Evolutionary conservation across 2,888 invertebrate genomes (phyloP).

Genomic region (Brachycybe producta): DNA sequence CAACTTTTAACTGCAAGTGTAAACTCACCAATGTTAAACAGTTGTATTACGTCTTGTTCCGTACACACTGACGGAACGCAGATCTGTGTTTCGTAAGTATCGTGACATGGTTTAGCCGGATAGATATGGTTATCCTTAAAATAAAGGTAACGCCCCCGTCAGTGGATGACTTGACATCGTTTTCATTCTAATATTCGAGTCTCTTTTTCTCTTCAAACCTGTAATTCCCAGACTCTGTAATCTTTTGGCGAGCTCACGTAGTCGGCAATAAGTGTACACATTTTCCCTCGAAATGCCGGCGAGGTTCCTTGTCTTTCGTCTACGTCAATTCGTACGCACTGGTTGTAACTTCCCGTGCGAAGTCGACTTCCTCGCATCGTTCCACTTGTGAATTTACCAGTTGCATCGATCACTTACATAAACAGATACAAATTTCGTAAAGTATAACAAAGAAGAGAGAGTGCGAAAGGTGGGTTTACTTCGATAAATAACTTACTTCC

Average conservation of each 20-base stretch:
- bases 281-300: too few species aligned
- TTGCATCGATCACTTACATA: constrained; percentile 14
- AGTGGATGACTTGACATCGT: too few species aligned
- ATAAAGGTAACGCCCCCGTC: too few species aligned
- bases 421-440: too few species aligned
- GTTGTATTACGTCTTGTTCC: not conserved
- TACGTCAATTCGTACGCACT: not conserved
- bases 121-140: constrained; percentile 7
- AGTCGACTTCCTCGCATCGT: constrained; percentile 5
- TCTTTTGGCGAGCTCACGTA: not conserved
- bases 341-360: constrained; percentile 8
- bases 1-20: too few species aligned
- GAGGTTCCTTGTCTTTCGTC: too few species aligned
- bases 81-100: not conserved
- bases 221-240: not conserved
- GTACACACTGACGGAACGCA: constrained; percentile 12
- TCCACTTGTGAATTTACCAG: constrained; percentile 8
- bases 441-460: too few species aligned
- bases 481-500: too few species aligned
- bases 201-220: not conserved
- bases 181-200: too few species aligned
- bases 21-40: constrained; percentile 5
- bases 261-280: too few species aligned
- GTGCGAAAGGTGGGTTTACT: too few species aligned
- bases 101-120: not conserved